Percentiles rank a stretch among this genome's conserved stretches.
Evolutionary conservation across 2,113 vertebrate species (phyloP).

Genomic region (Pundamilia nyererei): DNA sequence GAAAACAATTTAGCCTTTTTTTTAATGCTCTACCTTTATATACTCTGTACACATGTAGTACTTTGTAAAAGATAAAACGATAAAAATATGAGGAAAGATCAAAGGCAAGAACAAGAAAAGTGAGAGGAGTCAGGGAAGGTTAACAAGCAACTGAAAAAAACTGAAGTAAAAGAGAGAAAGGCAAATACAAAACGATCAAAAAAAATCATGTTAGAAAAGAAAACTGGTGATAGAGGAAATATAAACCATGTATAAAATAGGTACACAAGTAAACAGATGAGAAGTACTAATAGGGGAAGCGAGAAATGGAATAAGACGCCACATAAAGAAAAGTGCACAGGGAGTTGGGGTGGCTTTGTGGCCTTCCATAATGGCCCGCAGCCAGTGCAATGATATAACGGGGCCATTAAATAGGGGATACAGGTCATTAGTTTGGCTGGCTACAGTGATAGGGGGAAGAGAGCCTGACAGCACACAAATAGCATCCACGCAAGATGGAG

Average conservation of each 20-base stretch:
- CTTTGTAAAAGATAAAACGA: neutral
- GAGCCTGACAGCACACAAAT: slow-evolving; percentile 60
- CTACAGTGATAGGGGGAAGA: slow-evolving; percentile 32
- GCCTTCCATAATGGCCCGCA: slow-evolving; percentile 42
- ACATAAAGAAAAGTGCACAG: slow-evolving; percentile 27
- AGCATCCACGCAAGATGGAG: slow-evolving; percentile 42
- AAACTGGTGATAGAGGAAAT: neutral
- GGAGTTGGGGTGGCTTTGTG: slow-evolving; percentile 37
- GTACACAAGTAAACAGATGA: neutral
- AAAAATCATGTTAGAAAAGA: neutral
- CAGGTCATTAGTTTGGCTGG: slow-evolving; percentile 63
- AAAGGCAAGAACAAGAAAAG: neutral
- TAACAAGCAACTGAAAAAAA: neutral
- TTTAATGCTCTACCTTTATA: neutral
- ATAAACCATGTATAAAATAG: neutral
- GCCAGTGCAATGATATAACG: slow-evolving; percentile 50
- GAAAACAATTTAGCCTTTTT: neutral
- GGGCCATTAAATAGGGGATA: slow-evolving; percentile 57
- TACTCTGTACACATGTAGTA: neutral
- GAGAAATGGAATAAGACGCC: neutral
- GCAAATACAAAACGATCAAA: neutral
- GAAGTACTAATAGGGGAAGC: neutral
- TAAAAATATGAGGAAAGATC: neutral
- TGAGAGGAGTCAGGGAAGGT: neutral
- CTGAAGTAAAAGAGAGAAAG: neutral